Conservation (phyloP, 2,888 invertebrate species). For the Lucinisca nassula region DNA sequence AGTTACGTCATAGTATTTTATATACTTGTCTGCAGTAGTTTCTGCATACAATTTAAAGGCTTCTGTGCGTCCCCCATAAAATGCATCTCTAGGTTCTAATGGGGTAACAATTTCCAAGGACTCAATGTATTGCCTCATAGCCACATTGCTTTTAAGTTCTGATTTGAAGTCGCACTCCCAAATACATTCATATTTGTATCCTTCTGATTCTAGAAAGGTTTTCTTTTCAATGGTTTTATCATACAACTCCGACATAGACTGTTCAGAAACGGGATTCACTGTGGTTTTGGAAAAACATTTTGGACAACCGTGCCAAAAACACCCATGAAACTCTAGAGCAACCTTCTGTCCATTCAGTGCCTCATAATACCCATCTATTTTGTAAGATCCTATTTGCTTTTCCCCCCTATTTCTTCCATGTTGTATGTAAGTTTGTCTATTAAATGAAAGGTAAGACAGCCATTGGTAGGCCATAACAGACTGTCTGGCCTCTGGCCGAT, state of each 20-base stretch:
- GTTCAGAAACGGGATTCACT: background rate
- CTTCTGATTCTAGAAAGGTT: constrained; percentile 32
- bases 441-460: constrained; percentile 46
- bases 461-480: constrained; percentile 61
- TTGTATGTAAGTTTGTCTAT: constrained; percentile 23
- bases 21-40: constrained; percentile 61
- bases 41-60: constrained; percentile 67
- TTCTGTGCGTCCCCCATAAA: constrained; percentile 76
- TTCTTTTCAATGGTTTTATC: constrained; percentile 43
- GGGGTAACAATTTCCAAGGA: constrained; percentile 48
- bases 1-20: constrained; percentile 73
- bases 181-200: constrained; percentile 56
- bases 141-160: constrained; percentile 39
- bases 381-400: constrained; percentile 28
- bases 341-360: background rate
- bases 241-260: constrained; percentile 6
- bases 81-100: constrained; percentile 75
- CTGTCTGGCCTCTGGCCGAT: constrained; percentile 60
- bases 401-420: constrained; percentile 40
- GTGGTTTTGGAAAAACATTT: background rate
- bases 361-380: constrained; percentile 37
- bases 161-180: constrained; percentile 74
- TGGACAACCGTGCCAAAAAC: constrained; percentile 42
- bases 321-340: constrained; percentile 29
- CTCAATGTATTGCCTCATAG: constrained; percentile 53